These are phyloP conservation scores for Leptodactylus fuscus DNA, from an alignment of 2,113 vertebrate genomes.

Conservation along the genomic window DNA sequence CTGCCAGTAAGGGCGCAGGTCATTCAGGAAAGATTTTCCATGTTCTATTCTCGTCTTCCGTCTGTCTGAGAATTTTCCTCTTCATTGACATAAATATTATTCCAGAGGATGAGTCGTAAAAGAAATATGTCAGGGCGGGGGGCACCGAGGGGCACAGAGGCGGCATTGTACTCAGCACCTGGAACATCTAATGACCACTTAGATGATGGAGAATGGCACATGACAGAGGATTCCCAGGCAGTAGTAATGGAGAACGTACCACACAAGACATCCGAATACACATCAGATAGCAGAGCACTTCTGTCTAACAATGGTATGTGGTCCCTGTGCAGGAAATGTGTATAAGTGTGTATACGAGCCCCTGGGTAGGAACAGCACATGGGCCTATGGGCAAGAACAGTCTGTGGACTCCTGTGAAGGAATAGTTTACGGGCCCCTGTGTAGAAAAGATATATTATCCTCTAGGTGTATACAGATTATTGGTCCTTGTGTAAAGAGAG, in stretches of 20 bases:
- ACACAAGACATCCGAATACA: too few species aligned
- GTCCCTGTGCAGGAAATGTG: background rate
- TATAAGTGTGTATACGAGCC: too few species aligned
- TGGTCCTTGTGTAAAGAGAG: too few species aligned
- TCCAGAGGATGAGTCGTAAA: background rate
- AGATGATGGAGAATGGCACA: too few species aligned
- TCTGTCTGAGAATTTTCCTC: background rate
- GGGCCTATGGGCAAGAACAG: background rate
- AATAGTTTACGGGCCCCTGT: background rate
- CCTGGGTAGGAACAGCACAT: background rate
- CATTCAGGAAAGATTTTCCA: background rate
- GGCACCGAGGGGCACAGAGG: background rate
- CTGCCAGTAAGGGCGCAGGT: background rate
- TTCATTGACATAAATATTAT: background rate
- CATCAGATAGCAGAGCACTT: too few species aligned
- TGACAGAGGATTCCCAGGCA: background rate
- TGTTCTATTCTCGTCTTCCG: background rate
- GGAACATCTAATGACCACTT: background rate
- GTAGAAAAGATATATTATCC: background rate
- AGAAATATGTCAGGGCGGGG: background rate
- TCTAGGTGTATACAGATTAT: too few species aligned
- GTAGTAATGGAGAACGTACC: too few species aligned
- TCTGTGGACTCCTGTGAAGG: background rate
- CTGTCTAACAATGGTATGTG: too few species aligned
- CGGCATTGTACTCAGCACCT: background rate